Evolutionary conservation across 2,888 invertebrate genomes (phyloP).

Genomic region (Anthophora plumipes): DNA sequence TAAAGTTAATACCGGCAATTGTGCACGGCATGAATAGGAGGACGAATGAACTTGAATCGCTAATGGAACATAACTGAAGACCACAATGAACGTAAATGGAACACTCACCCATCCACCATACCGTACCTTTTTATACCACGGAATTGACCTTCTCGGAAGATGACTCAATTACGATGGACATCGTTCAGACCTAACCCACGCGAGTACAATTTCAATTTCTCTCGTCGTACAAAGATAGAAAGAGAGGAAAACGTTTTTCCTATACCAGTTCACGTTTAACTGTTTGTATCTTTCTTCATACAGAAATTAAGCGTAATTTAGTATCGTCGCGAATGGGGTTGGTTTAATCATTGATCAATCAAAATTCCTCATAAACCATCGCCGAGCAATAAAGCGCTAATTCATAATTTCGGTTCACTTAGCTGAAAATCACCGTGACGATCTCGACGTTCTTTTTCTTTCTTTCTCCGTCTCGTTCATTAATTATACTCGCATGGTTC

Average conservation of each 20-base stretch:
- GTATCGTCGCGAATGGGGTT: neutral
- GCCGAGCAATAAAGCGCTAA: neutral
- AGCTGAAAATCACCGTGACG: neutral
- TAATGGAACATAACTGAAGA: constrained; percentile 45
- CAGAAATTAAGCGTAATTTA: too few relatives aligned
- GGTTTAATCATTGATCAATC: neutral
- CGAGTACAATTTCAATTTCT: neutral
- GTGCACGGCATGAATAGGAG: constrained; percentile 32
- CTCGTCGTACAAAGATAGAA: too few relatives aligned
- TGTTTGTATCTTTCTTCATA: too few relatives aligned
- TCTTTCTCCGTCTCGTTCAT: constrained; percentile 10
- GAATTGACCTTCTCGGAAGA: constrained; percentile 22
- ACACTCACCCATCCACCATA: constrained; percentile 1
- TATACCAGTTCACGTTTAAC: too few relatives aligned
- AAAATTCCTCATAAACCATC: neutral
- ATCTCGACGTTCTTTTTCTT: neutral
- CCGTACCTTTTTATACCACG: neutral
- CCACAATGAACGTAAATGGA: constrained; percentile 31
- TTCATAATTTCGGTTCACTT: constrained; percentile 15
- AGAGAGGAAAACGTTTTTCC: neutral
- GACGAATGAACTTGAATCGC: constrained; percentile 38
- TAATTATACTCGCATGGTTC: constrained; percentile 36
- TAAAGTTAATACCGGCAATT: constrained; percentile 32
- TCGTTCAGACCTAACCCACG: neutral
- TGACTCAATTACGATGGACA: constrained; percentile 6